Evolutionary conservation across 2,888 invertebrate genomes (phyloP), one percentile per base, ranked within the genome.

Genomic region (Sinelater perroti): DNA sequence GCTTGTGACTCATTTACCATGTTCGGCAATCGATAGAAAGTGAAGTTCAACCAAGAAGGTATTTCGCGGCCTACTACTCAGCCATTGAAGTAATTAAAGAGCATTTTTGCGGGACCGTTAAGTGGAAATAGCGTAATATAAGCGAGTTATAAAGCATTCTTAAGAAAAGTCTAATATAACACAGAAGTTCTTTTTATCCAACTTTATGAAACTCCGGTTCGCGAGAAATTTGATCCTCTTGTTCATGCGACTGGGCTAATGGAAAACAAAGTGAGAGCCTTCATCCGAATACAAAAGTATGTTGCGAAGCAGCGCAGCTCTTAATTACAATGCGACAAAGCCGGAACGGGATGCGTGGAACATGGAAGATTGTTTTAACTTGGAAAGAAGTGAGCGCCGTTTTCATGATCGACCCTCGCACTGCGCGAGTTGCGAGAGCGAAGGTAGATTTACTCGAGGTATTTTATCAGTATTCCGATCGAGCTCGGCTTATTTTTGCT

Each of bases 161-260:
- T n/a, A n/a, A n/a, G n/a, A n/a, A n/a, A n/a, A n/a, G n/a, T 28
- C 28, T 4, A 28, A 28, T 28, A 28, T 28, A 28, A 28, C 10
- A 8, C 14, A 26, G 24, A 40, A 20, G 7, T 40, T 40, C 24
- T 40, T 40, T 40, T 24, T 40, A 40, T 40, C 14, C 11, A 14
- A 40, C 7, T 40, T 40, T 40, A 40, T 11, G 24, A 40, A 40
- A 40, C 20, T 40, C 24, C 21, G 24, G 38, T 44, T 26, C 44
- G 8, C 26, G 44, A 11, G 44, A 44, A 44, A 44, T 44, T 26
- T 44, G 26, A 44, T 28, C 26, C 44, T 44, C 30, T 44, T 44
- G 44, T 44, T 30, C 17, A 44, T 44, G 44, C 4, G 44, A 44
- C 10, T 28, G 16, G 16, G 18, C 16, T 44, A 44, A 44, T 44